Evolutionary conservation across 2,113 vertebrate genomes (phyloP).

Genomic region (Eurystomus gularis): DNA sequence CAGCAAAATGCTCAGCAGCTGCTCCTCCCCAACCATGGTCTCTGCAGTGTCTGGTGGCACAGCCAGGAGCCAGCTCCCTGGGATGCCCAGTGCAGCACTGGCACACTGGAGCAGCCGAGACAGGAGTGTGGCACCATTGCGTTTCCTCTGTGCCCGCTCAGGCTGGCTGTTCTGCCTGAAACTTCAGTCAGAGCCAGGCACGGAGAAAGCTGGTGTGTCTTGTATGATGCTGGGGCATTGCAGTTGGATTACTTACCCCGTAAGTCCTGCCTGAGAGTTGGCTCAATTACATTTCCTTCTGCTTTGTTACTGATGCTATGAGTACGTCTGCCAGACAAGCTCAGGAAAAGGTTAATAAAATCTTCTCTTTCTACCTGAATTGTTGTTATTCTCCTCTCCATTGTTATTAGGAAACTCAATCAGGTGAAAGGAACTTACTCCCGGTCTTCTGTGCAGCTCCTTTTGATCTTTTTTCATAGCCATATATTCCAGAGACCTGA

Average conservation of each 20-base stretch:
- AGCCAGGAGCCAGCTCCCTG: background rate
- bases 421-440: background rate
- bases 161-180: background rate
- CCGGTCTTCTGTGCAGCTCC: background rate
- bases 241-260: background rate
- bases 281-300: background rate
- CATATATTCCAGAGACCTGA: background rate
- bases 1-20: background rate
- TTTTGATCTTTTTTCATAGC: background rate
- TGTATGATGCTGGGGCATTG: background rate
- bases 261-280: background rate
- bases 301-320: background rate
- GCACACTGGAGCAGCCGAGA: background rate
- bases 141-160: background rate
- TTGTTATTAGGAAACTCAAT: background rate
- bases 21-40: background rate
- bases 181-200: too few relatives aligned
- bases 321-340: background rate
- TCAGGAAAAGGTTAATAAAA: background rate
- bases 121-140: fast-evolving
- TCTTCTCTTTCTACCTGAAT: background rate
- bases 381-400: background rate
- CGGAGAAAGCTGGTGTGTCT: background rate
- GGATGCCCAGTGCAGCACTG: background rate
- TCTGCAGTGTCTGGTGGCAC: fast-evolving